Percentiles rank a stretch among this genome's conserved stretches.
Evolutionary conservation across 2,888 invertebrate genomes (phyloP).

Genomic region (Caradrina clavipalpis): DNA sequence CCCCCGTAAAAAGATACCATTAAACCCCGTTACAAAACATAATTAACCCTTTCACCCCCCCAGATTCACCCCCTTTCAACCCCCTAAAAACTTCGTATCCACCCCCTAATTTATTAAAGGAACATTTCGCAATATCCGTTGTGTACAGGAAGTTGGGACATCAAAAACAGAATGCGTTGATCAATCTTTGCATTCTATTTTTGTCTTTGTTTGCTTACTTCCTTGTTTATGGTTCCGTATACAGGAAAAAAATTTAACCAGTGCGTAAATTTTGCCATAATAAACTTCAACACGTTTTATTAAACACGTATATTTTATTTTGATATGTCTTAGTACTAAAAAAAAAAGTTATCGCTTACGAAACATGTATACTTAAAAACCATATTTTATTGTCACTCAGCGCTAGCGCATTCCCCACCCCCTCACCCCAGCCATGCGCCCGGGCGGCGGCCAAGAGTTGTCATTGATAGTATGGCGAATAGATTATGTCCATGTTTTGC

Average conservation of each 20-base stretch:
- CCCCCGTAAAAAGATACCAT: slow-evolving; percentile 62
- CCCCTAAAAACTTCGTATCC: slow-evolving; percentile 46
- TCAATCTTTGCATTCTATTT: slow-evolving; percentile 60
- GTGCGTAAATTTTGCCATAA: no score
- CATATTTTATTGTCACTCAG: no score
- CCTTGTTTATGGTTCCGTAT: slow-evolving; percentile 46
- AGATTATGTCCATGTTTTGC: no score
- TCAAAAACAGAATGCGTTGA: slow-evolving; percentile 62
- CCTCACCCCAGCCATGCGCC: no score
- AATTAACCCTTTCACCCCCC: slow-evolving; percentile 62
- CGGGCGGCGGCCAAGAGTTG: no score
- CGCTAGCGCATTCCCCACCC: no score
- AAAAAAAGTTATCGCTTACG: no score
- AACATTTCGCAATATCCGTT: slow-evolving; percentile 69
- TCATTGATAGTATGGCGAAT: no score
- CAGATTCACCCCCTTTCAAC: slow-evolving; percentile 31
- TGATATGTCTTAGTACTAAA: no score
- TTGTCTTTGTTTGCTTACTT: slow-evolving; percentile 54
- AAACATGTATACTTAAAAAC: no score
- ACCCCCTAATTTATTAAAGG: slow-evolving; percentile 67
- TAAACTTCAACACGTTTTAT: no score
- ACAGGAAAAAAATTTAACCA: slow-evolving; percentile 4
- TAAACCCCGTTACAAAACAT: slow-evolving; percentile 63
- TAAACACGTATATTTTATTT: no score
- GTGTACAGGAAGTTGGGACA: slow-evolving; percentile 60